phyloP scores from a whole-genome alignment of 2,113 vertebrate species.

The Dromaius novaehollandiae region DNA sequence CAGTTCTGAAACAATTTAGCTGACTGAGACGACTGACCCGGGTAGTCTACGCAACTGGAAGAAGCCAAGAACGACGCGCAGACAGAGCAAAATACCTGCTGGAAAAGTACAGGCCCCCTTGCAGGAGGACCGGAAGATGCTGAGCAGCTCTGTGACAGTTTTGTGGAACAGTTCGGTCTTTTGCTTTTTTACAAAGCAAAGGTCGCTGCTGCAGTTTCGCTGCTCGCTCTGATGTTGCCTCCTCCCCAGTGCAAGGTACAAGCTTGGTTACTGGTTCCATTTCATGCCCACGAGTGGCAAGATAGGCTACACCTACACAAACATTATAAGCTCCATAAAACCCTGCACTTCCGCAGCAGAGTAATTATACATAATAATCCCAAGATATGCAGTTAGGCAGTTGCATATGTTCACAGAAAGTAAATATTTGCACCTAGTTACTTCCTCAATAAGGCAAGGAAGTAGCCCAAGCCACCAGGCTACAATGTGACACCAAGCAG shows the following conservation, averaged over 20 bases:
- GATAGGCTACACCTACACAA: not conserved
- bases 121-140: not conserved
- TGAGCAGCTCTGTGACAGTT: not conserved
- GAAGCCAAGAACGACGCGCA: not conserved
- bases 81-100: not conserved
- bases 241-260: conserved; percentile 51
- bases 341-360: not conserved
- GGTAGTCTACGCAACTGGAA: rapidly evolving
- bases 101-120: not conserved
- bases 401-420: not conserved
- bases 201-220: not conserved
- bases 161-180: not conserved
- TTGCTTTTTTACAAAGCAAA: not conserved
- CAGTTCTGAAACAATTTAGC: not conserved
- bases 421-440: not conserved
- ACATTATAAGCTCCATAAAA: not conserved
- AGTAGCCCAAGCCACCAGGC: rapidly evolving
- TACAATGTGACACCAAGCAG: not conserved
- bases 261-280: not conserved
- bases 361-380: not conserved
- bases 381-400: not conserved
- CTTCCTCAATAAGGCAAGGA: not conserved
- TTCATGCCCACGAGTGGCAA: not conserved
- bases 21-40: not conserved
- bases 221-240: not conserved